Percentiles rank a stretch among this genome's conserved stretches.
Evolutionary conservation across 2,113 vertebrate species (phyloP).

Genomic region (Proterorhinus semilunaris): DNA sequence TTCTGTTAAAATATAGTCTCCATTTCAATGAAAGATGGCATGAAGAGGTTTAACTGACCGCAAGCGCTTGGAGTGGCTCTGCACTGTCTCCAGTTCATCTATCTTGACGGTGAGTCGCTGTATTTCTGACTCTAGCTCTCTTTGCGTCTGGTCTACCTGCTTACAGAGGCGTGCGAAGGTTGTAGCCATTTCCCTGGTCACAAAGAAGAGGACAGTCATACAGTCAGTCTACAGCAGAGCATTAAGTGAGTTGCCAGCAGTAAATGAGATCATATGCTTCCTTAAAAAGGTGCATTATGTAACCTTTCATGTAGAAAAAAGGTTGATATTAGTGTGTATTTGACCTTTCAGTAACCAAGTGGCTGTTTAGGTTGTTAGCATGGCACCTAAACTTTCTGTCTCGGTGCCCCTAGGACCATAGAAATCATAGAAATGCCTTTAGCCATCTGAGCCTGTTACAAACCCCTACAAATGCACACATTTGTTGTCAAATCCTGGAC

Average conservation of each 20-base stretch:
- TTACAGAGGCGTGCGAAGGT: constrained; percentile 94
- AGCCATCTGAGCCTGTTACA: too few species aligned
- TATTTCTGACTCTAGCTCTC: constrained; percentile 86
- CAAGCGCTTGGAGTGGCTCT: constrained; percentile 85
- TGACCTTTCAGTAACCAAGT: too few species aligned
- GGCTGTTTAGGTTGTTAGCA: too few species aligned
- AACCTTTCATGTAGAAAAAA: too few species aligned
- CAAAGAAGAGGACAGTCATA: constrained; percentile 47
- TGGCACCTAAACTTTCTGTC: too few species aligned
- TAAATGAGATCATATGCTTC: neutral
- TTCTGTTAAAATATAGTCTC: neutral
- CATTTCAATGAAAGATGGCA: neutral
- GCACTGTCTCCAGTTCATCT: constrained; percentile 85
- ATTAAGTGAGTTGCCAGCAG: neutral
- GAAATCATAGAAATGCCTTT: too few species aligned
- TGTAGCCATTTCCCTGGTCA: constrained; percentile 90
- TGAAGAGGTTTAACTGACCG: constrained; percentile 72
- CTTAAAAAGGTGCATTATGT: too few species aligned
- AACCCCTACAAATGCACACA: too few species aligned
- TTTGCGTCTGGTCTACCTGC: constrained; percentile 91
- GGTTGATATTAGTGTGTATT: too few species aligned
- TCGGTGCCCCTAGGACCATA: too few species aligned
- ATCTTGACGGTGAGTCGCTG: constrained; percentile 84
- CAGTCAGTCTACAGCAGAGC: constrained; percentile 21
- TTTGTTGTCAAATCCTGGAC: too few species aligned